Evolutionary conservation across 2,113 vertebrate genomes (phyloP).

Genomic region (Dipodomys ordii): DNA sequence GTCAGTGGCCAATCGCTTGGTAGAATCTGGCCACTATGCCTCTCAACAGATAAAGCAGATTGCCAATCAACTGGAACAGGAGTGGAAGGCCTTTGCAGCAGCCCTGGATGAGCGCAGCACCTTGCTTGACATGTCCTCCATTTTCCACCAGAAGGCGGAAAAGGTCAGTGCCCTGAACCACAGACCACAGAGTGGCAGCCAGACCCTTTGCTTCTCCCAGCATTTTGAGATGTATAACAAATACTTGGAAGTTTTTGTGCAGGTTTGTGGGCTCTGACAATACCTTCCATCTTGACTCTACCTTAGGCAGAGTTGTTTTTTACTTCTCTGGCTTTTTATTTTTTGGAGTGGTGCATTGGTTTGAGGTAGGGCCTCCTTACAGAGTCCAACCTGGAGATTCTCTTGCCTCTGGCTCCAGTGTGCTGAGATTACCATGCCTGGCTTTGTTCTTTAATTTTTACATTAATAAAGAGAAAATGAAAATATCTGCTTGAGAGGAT

Average conservation of each 20-base stretch:
- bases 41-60: slow-evolving; percentile 99
- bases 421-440: not conserved
- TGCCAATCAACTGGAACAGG: slow-evolving; percentile 96
- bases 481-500: not conserved
- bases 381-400: not conserved
- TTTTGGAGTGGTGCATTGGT: not conserved
- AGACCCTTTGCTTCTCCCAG: fast-evolving
- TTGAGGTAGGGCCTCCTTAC: not conserved
- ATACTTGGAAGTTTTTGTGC: fast-evolving
- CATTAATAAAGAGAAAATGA: not conserved
- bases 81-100: slow-evolving; percentile 98
- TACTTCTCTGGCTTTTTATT: not conserved
- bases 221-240: fast-evolving
- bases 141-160: slow-evolving; percentile 98
- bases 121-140: slow-evolving; percentile 96
- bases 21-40: slow-evolving; percentile 97
- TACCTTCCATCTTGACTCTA: too few species aligned
- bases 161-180: slow-evolving; percentile 89
- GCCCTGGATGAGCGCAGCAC: slow-evolving; percentile 98
- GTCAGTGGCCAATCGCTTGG: slow-evolving; percentile 96
- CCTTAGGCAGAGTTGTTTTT: not conserved
- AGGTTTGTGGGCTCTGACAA: not conserved
- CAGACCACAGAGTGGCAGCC: fast-evolving
- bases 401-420: too few species aligned
- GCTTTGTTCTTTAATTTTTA: not conserved